Conservation (phyloP, 2,888 invertebrate genomes). For the Tolmerus cingulatus region DNA sequence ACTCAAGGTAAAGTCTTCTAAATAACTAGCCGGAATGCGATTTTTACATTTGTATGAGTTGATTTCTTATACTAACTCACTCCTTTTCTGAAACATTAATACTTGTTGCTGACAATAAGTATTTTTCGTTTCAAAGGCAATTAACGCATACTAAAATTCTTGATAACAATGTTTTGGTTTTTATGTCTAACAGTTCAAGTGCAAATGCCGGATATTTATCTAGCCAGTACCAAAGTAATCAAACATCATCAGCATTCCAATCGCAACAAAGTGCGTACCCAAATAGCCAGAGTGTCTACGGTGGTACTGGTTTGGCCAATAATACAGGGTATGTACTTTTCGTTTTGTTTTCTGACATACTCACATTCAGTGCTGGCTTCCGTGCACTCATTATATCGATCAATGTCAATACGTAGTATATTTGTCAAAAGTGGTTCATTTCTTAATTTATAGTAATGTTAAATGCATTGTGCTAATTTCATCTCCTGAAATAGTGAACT, state of each 20-base stretch:
- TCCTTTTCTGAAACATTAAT: background rate
- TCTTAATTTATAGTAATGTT: background rate
- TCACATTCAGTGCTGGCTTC: background rate
- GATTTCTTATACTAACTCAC: slow-evolving; percentile 2
- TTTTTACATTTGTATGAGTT: background rate
- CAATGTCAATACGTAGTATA: background rate
- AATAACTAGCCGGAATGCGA: background rate
- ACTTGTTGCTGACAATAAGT: background rate
- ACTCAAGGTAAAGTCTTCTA: slow-evolving; percentile 57
- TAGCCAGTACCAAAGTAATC: slow-evolving; percentile 55
- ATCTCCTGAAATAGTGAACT: background rate
- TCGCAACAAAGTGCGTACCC: slow-evolving; percentile 64
- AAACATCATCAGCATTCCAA: slow-evolving; percentile 61
- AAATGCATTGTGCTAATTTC: background rate
- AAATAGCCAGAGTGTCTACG: slow-evolving; percentile 64
- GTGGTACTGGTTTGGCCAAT: slow-evolving; percentile 60
- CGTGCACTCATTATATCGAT: background rate
- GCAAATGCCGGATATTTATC: slow-evolving; percentile 63
- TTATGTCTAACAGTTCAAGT: slow-evolving; percentile 58
- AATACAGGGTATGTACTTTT: slow-evolving; percentile 62
- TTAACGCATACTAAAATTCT: slow-evolving; percentile 37
- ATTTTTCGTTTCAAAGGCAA: slow-evolving; percentile 1
- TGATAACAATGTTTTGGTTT: slow-evolving; percentile 48
- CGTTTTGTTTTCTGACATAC: background rate
- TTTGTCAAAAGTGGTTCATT: background rate